These are phyloP conservation scores for Forpus xanthops DNA, from an alignment of 2,797 vertebrate species.

Conservation along the genomic window DNA sequence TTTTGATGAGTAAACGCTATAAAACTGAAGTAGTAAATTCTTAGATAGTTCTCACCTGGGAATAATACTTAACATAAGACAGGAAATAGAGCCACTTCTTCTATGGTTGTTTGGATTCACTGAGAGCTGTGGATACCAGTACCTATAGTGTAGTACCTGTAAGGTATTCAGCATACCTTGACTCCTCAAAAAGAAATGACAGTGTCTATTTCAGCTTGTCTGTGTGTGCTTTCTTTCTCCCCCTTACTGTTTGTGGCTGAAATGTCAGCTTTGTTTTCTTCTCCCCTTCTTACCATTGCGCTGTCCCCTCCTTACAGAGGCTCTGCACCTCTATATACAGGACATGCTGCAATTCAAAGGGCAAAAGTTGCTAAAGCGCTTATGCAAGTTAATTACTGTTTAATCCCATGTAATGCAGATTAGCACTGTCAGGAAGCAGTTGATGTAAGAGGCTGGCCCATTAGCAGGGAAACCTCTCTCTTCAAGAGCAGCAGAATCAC, in stretches of 20 bases:
- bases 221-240: background rate
- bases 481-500: background rate
- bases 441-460: background rate
- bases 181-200: background rate
- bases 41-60: background rate
- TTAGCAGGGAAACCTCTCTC: background rate
- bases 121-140: background rate
- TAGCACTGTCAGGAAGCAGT: slow-evolving; percentile 40
- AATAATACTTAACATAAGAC: background rate
- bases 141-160: background rate
- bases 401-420: slow-evolving; percentile 69
- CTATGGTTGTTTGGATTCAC: background rate
- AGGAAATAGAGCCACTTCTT: background rate
- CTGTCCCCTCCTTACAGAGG: background rate
- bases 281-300: accelerated
- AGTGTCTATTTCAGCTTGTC: background rate
- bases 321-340: background rate
- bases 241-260: background rate
- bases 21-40: background rate
- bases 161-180: background rate
- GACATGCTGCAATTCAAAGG: slow-evolving; percentile 9
- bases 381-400: slow-evolving; percentile 65
- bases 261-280: background rate
- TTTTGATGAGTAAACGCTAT: background rate
- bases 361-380: slow-evolving; percentile 60